These are phyloP conservation scores for Colossoma macropomum DNA, from an alignment of 2,113 vertebrate species.

Conservation along the genomic window DNA sequence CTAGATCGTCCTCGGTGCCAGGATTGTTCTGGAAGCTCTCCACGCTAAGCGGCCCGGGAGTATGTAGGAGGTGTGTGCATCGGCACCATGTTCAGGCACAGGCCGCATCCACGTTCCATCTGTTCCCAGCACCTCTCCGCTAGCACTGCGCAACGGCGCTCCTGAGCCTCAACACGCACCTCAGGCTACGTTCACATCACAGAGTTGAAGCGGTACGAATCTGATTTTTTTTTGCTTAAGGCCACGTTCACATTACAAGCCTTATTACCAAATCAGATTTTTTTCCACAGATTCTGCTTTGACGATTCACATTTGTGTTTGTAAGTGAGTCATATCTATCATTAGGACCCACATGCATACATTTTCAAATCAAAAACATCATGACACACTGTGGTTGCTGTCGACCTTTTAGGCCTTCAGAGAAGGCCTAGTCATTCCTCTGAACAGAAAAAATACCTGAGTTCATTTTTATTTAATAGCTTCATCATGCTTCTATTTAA, in stretches of 20 bases:
- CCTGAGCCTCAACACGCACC: constrained; percentile 14
- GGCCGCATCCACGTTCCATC: constrained; percentile 62
- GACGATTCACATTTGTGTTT: background rate
- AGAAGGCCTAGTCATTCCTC: too few relatives aligned
- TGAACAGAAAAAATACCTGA: too few relatives aligned
- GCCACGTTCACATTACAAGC: background rate
- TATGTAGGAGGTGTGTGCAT: constrained; percentile 68
- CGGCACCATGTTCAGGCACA: constrained; percentile 61
- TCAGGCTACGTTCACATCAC: background rate
- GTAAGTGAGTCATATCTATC: too few relatives aligned
- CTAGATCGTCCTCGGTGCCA: constrained; percentile 59
- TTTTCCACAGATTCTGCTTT: background rate
- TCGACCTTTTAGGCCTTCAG: too few relatives aligned
- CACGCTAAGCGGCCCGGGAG: constrained; percentile 59
- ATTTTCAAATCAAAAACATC: too few relatives aligned
- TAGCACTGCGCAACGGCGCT: constrained; percentile 24
- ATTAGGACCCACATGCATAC: too few relatives aligned
- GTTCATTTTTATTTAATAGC: too few relatives aligned
- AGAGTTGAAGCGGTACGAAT: background rate
- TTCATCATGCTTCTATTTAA: too few relatives aligned
- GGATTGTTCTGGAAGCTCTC: constrained; percentile 61
- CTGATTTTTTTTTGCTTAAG: background rate
- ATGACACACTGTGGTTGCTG: too few relatives aligned
- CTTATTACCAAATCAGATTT: background rate
- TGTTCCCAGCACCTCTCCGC: constrained; percentile 53